Base-by-base conservation (phyloP, 2,113 vertebrate species). In the Copsychus sechellarum region DNA sequence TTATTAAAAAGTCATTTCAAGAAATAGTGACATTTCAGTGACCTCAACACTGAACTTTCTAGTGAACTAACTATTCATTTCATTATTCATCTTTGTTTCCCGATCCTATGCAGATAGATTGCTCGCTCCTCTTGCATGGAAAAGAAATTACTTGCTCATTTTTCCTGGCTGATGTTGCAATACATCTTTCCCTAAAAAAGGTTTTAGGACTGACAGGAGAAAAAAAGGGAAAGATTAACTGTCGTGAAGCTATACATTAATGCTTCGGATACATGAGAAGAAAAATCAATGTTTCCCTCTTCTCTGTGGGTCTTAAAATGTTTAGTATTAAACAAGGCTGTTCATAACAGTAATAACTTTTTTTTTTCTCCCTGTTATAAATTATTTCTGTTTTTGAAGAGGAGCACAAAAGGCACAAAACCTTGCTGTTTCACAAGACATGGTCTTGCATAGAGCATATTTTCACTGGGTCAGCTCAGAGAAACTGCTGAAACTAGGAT, bases 121-220 rank as follows among this genome's bases (percentile, higher is more conserved):
- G 64, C 31, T 96, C 72, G 65, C 94, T 92, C 69, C 11, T 92
- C 72, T 95, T 94, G 73, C 61, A 87, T 71, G 43, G 77, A 83
- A 96, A 94, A 95, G 40, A 92, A 93, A 84, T 84, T 1, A 86
- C 67, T 96, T 93, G 66, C 50, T 94, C 90, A 95, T 97, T 95
- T 95, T 95, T 95, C 92, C 93, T 94, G 72, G 38, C 56, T 95
- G 91, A 92, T 70, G 65, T 74, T 92, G 77, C 51, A 83, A 95
- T 96, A 94, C 45, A 92, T 96, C 90, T 96, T 95, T 95, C 85
- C 28, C 56, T 86, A 83, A 86, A 92, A 92, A 93, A 58, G 86
- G 58, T 33, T 86, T 24, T 83, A 40, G 72, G 76, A 88, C 69
- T 84, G 72, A 43, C 83, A 93, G 86, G 60, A 83, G 74, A 29